Evolutionary conservation across 1,140 invertebrate species (phyloP), one percentile per base, ranked within the genome.

Genomic region (Caenorhabditis remanei): DNA sequence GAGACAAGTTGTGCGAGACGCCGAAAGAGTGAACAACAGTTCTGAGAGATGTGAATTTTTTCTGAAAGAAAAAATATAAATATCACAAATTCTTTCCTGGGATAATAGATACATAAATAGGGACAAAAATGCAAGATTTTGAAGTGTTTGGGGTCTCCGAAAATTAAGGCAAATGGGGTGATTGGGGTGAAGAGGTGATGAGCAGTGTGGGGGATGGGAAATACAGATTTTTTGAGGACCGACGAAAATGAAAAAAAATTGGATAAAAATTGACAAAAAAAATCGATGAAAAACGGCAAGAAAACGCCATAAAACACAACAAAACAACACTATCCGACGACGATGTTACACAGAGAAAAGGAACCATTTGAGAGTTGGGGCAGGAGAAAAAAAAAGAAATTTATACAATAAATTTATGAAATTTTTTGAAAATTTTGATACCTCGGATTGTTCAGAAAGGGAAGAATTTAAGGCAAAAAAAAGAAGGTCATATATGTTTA

Each of bases 141-240:
- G n/a, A 8, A 53, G 14, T 50, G 50, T 79, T 50, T 79, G 71
- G 71, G 67, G 40, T 32, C n/a, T n/a, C 32, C 32, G 71, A 50
- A 79, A 79, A 13, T 79, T 24, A 79, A 79, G 71, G 71, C 71
- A 79, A 40, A 79, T n/a, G 46, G 50, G 71, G 24, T 79, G 71
- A 50, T 11, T 46, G 40, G 40, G 14, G 71, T 43, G 41, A 32
- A 24, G 71, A 40, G 46, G 21, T 16, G n/a, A 32, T 63, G 24
- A 24, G 61, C 19, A 21, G 53, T 8, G 21, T 5, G 14, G 19
- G n/a, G n/a, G 24, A 79, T 1, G 32, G 32, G 32, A 32, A 32
- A 32, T 32, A 32, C 32, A 32, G 32, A 32, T 32, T 32, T 32
- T 32, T 32, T 32, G 32, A 32, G 32, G 32, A 32, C 32, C 32